Conservation (phyloP, 2,888 invertebrate genomes). For the Macaria liturata region DNA sequence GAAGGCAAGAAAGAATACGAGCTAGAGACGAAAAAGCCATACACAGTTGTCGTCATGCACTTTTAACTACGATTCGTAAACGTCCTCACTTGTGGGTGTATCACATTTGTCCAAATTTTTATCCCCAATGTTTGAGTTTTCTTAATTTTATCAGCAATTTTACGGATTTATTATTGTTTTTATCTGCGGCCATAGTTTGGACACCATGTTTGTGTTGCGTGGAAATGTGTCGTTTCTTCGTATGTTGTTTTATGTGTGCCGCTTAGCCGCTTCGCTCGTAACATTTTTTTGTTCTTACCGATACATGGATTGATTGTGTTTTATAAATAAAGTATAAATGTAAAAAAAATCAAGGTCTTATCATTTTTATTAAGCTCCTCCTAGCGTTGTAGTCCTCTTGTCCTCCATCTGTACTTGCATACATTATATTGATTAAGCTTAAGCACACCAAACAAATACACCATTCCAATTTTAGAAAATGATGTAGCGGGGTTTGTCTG, state of each 20-base stretch:
- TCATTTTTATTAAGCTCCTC: too few relatives aligned
- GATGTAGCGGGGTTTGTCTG: too few relatives aligned
- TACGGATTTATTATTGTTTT: conserved; percentile 45
- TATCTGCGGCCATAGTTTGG: conserved; percentile 50
- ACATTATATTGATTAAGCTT: too few relatives aligned
- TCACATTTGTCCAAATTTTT: conserved; percentile 53
- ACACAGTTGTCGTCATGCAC: conserved; percentile 45
- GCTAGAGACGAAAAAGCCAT: conserved; percentile 43
- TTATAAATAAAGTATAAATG: too few relatives aligned
- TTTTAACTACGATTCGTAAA: conserved; percentile 52
- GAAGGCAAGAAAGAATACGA: conserved; percentile 40
- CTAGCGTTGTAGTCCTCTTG: too few relatives aligned
- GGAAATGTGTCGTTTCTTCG: conserved; percentile 48
- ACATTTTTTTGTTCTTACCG: too few relatives aligned
- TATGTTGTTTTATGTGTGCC: conserved; percentile 55
- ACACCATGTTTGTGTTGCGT: conserved; percentile 52
- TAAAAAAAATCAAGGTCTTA: too few relatives aligned
- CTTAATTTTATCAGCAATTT: conserved; percentile 42
- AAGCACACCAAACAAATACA: too few relatives aligned
- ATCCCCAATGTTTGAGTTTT: conserved; percentile 54
- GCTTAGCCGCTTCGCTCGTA: conserved; percentile 3
- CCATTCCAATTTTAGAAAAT: too few relatives aligned
- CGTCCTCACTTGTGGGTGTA: conserved; percentile 62
- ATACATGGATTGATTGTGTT: too few relatives aligned
- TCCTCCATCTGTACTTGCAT: too few relatives aligned